Percentiles rank a stretch among this genome's conserved stretches.
Evolutionary conservation across 2,113 vertebrate species (phyloP).

Genomic region (Burhinus bistriatus): DNA sequence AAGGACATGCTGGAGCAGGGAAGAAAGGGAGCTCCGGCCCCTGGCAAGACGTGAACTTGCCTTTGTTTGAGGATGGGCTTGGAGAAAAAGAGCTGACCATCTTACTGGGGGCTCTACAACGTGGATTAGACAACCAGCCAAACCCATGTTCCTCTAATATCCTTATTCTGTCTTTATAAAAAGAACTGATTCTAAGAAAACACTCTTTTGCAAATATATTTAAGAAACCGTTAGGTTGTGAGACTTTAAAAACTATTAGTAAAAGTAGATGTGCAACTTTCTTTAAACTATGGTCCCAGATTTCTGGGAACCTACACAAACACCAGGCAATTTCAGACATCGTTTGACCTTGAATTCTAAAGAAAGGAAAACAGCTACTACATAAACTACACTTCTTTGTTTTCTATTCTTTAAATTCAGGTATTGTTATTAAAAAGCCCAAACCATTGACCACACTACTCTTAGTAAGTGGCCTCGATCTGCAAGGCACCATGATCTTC

Average conservation of each 20-base stretch:
- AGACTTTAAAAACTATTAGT: background rate
- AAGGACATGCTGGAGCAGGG: background rate
- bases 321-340: background rate
- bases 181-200: background rate
- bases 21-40: background rate
- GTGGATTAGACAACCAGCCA: background rate
- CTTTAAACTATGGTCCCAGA: background rate
- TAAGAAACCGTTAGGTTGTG: background rate
- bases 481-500: background rate
- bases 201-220: background rate
- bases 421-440: background rate
- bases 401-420: background rate
- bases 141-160: rapidly evolving
- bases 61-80: background rate
- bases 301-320: background rate
- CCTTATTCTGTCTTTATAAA: background rate
- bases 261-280: background rate
- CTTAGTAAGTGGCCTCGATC: background rate
- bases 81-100: background rate
- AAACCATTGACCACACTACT: background rate
- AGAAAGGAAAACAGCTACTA: background rate
- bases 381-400: background rate
- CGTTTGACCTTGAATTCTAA: background rate
- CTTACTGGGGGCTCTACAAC: background rate
- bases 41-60: background rate